Conservation (phyloP, 2,888 invertebrate genomes). For the Drosophila colorata region DNA sequence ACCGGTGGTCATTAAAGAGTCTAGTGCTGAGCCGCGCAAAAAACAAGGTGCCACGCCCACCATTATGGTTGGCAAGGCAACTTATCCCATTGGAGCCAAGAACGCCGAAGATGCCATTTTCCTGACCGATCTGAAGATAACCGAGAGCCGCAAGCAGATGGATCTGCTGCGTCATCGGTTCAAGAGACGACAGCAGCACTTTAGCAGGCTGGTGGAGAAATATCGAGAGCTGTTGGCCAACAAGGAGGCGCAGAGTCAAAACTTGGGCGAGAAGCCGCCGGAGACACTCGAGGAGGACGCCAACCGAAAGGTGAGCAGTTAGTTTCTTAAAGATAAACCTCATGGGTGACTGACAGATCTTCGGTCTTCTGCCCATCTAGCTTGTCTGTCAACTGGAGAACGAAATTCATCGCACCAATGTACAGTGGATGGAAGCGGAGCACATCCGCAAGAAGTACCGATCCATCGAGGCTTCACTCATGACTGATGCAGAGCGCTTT, state of each 20-base stretch:
- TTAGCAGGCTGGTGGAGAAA: constrained; percentile 87
- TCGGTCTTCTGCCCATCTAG: constrained; percentile 79
- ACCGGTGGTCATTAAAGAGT: constrained; percentile 80
- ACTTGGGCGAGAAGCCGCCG: constrained; percentile 83
- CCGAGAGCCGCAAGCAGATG: constrained; percentile 89
- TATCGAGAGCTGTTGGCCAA: constrained; percentile 88
- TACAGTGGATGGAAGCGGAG: constrained; percentile 93
- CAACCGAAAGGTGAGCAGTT: constrained; percentile 88
- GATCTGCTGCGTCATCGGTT: constrained; percentile 90
- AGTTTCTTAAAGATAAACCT: background rate
- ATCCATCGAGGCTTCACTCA: constrained; percentile 89
- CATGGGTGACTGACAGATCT: background rate
- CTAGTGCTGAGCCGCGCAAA: constrained; percentile 54
- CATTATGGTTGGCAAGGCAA: constrained; percentile 82
- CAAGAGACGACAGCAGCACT: constrained; percentile 87
- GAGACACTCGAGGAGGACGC: constrained; percentile 86
- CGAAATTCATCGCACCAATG: constrained; percentile 91
- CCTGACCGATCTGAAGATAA: constrained; percentile 89
- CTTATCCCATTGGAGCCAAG: constrained; percentile 86
- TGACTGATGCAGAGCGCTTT: constrained; percentile 90
- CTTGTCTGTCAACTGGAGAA: constrained; percentile 91
- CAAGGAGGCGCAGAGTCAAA: constrained; percentile 85
- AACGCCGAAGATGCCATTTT: constrained; percentile 86
- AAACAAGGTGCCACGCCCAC: constrained; percentile 66
- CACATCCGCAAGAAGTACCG: constrained; percentile 92